These are phyloP conservation scores for Oryzias woworae DNA, from an alignment of 2,113 vertebrate species.

Conservation along the genomic window DNA sequence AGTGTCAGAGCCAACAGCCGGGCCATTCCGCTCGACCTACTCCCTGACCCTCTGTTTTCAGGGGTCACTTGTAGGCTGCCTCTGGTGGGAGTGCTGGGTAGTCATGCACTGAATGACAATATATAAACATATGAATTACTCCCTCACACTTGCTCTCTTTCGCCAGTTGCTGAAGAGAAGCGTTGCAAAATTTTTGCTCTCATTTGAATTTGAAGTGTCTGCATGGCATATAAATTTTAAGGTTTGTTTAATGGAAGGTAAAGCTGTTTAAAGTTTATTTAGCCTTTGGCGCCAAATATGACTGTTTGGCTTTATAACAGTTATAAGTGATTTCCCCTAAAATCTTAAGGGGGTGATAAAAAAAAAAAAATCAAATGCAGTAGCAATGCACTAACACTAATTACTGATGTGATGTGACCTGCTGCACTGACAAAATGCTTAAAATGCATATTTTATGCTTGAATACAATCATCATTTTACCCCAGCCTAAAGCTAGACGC, in stretches of 20 bases:
- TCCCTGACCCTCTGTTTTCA: conserved; percentile 79
- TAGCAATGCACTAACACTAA: conserved; percentile 53
- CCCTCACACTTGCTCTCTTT: conserved; percentile 37
- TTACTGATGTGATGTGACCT: conserved; percentile 66
- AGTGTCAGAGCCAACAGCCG: conserved; percentile 77
- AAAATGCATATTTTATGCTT: conserved; percentile 68
- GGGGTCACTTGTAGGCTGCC: conserved; percentile 77
- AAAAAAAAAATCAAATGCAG: conserved; percentile 15
- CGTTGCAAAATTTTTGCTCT: conserved; percentile 15
- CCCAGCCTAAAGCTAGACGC: conserved; percentile 64
- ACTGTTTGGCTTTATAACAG: background rate
- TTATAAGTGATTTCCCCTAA: background rate
- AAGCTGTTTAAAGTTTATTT: background rate
- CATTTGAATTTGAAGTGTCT: conserved; percentile 38
- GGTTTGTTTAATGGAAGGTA: background rate
- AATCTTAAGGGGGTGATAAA: conserved; percentile 21
- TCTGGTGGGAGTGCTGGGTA: conserved; percentile 75
- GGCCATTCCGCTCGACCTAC: conserved; percentile 82
- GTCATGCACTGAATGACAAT: conserved; percentile 77
- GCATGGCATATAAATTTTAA: conserved; percentile 3
- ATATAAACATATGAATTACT: conserved; percentile 66
- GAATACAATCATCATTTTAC: conserved; percentile 71
- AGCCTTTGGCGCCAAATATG: background rate
- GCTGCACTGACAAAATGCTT: conserved; percentile 71
- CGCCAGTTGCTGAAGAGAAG: conserved; percentile 37